Evolutionary conservation across 2,113 vertebrate species (phyloP).

Genomic region (Peromyscus leucopus): DNA sequence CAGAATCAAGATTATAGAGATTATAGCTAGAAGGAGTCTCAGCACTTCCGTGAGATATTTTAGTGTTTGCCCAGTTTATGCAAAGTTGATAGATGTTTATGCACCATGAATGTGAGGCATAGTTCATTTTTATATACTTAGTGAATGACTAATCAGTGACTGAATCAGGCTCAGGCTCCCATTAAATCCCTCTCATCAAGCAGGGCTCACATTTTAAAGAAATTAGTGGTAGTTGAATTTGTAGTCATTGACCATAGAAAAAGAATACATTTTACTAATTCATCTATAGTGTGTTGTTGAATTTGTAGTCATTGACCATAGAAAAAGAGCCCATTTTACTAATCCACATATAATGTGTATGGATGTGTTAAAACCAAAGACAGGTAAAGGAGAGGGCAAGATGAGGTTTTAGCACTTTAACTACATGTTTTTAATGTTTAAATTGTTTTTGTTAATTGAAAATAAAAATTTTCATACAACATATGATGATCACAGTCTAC

Average conservation of each 20-base stretch:
- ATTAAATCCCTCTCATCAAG: background rate
- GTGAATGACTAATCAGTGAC: background rate
- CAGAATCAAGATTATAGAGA: background rate
- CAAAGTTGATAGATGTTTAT: background rate
- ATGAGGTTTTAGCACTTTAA: background rate
- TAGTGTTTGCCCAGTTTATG: background rate
- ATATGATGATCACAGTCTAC: background rate
- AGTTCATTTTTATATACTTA: background rate
- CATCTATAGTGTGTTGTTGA: background rate
- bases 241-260: background rate
- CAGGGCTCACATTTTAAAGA: background rate
- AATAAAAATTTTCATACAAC: background rate
- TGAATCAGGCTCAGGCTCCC: background rate
- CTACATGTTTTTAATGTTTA: background rate
- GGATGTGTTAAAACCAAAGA: slow-evolving; percentile 3
- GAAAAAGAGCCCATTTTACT: background rate
- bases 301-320: background rate
- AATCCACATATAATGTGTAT: background rate
- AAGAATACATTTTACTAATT: background rate
- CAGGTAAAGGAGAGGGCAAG: background rate
- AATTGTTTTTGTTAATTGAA: background rate
- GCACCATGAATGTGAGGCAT: background rate
- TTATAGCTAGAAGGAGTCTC: background rate
- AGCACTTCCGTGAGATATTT: background rate
- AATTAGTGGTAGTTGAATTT: background rate